Evolutionary conservation across 1,140 invertebrate species (phyloP).

Genomic region (Cydia splendana): DNA sequence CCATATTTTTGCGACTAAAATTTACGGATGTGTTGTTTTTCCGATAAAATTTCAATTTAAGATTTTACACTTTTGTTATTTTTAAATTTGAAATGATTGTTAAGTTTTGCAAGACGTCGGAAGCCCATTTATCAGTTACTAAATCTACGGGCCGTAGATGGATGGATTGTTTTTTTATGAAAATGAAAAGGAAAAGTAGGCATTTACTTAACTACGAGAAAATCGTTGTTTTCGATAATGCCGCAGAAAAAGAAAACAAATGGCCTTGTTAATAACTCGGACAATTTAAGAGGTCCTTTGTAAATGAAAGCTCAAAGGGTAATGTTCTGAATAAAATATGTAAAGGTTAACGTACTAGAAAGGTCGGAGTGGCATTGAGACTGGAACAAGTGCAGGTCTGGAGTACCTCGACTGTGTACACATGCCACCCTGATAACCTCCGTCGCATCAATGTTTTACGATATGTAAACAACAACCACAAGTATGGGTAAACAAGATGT

Average conservation of each 20-base stretch:
- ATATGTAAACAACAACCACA: no score
- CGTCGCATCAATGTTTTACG: constrained; percentile 12
- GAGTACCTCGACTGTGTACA: constrained; percentile 18
- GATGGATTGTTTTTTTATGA: no score
- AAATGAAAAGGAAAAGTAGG: no score
- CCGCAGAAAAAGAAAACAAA: not conserved
- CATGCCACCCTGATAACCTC: constrained; percentile 21
- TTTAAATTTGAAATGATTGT: not conserved
- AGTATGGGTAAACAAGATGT: not conserved
- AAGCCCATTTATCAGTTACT: no score
- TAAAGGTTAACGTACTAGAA: constrained; percentile 16
- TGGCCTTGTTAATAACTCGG: not conserved
- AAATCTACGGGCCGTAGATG: no score
- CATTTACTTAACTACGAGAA: no score
- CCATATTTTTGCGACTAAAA: not conserved
- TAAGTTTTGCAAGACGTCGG: not conserved
- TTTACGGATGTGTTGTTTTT: not conserved
- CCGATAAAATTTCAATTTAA: no score
- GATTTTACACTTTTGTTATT: not conserved
- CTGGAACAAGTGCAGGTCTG: constrained; percentile 22
- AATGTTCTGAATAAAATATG: constrained; percentile 23
- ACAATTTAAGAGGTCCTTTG: constrained; percentile 7
- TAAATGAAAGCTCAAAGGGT: constrained; percentile 9
- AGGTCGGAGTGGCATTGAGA: constrained; percentile 23
- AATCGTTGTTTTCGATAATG: no score